Evolutionary conservation across 2,797 vertebrate genomes (phyloP), one percentile per base, ranked within the genome.

Genomic region (Pseudochirops cupreus): DNA sequence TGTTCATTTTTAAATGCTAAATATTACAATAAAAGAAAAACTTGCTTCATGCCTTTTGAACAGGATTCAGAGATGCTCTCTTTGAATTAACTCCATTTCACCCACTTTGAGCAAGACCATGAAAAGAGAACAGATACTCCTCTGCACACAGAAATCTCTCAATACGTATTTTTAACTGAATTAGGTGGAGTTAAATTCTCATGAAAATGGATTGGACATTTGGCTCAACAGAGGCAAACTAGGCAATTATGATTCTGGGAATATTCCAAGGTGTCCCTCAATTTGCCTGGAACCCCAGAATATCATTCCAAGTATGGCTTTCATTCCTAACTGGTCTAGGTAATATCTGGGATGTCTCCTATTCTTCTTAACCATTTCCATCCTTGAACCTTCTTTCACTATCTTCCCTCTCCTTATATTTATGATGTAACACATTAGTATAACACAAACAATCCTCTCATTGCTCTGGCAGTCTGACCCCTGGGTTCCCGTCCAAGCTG

Each of bases 1-100:
- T 93, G 94, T 3, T 96, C 90, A 90, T 96, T 97, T 95, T 50
- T 6, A 95, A 96, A 97, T 14, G 95, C 56, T 54, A 57, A 92
- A 53, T 59, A 59, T 67, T 93, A 58, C 59, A 91, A 91, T 12
- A 94, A 58, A 87, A 95, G 93, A 57, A 94, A 52, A 90, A 90
- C 29, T n/a, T 33, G 58, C 14, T 87, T 90, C 46, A 92, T 90
- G 53, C 95, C 55, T 96, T 95, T 95, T 82, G 18, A 46, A 54
- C 29, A 74, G 53, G 91, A 95, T 82, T 92, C 92, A 94, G 54
- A 39, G 67, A 92, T 39, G 67, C 91, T 91, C n/a, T 52, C 50
- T 52, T 94, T 87, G 9, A 10, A 10, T 11, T 57, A 54, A 95
- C 10, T 89, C 54, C 33, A 24, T 28, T 90, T 46, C 58, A 95